phyloP scores from a whole-genome alignment of 2,888 invertebrate species.

The Dasypogon diadema region DNA sequence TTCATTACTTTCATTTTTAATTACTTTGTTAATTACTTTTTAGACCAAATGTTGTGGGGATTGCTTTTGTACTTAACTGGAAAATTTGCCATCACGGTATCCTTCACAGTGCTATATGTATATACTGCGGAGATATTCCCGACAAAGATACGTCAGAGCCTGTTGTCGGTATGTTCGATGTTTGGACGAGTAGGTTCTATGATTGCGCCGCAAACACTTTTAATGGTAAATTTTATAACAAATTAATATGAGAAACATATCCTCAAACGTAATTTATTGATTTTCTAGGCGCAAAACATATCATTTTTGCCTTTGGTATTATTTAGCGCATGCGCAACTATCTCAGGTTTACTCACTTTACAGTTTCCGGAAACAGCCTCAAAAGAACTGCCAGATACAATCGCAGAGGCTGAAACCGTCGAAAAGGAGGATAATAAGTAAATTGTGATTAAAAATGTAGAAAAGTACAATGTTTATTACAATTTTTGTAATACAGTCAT shows the following conservation, averaged over 20 bases:
- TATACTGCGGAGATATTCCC: slow-evolving; percentile 81
- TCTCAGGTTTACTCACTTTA: slow-evolving; percentile 72
- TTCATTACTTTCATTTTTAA: no score
- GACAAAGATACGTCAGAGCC: slow-evolving; percentile 75
- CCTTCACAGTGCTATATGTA: slow-evolving; percentile 77
- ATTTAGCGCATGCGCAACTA: slow-evolving; percentile 72
- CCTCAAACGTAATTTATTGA: not conserved
- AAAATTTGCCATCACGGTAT: slow-evolving; percentile 76
- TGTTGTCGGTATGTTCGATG: slow-evolving; percentile 77
- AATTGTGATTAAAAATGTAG: slow-evolving; percentile 1
- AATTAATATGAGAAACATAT: not conserved
- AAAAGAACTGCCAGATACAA: slow-evolving; percentile 73
- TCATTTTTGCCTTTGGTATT: slow-evolving; percentile 72
- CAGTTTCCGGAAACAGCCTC: slow-evolving; percentile 76
- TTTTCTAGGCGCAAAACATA: slow-evolving; percentile 64
- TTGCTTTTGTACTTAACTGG: slow-evolving; percentile 72
- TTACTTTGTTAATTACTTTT: not conserved
- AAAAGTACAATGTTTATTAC: slow-evolving; percentile 4
- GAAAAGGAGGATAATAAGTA: slow-evolving; percentile 59
- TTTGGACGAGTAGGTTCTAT: slow-evolving; percentile 78
- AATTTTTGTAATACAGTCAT: not conserved
- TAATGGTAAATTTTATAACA: slow-evolving; percentile 67
- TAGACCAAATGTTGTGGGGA: slow-evolving; percentile 39
- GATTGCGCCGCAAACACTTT: slow-evolving; percentile 78
- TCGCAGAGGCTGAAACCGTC: slow-evolving; percentile 72